phyloP scores from a whole-genome alignment of 2,888 invertebrate genomes.

The Acanthoscelides obtectus region DNA sequence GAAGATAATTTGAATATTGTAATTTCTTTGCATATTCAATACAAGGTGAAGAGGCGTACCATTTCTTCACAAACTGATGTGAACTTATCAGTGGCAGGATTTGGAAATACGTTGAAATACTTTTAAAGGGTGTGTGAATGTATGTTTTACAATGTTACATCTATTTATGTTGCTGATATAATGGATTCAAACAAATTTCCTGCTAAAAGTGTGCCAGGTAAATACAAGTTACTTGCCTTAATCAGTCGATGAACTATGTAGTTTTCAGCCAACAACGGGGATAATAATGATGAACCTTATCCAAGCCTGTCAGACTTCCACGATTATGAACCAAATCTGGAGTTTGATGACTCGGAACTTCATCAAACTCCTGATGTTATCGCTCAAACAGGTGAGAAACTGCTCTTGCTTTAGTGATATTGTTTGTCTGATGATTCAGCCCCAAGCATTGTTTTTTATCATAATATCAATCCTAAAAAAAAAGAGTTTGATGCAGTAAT shows the following conservation, averaged over 20 bases:
- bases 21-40: background rate
- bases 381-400: constrained; percentile 61
- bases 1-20: background rate
- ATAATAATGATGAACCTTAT: constrained; percentile 61
- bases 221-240: background rate
- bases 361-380: constrained; percentile 57
- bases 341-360: constrained; percentile 93
- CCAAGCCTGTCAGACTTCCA: constrained; percentile 87
- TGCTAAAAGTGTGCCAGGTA: constrained; percentile 22
- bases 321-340: constrained; percentile 92
- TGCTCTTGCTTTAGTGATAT: background rate
- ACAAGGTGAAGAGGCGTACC: background rate
- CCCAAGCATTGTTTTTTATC: no score
- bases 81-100: background rate
- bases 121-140: background rate
- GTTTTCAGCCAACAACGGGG: constrained; percentile 24
- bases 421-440: no score
- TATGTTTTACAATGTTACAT: background rate
- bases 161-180: constrained; percentile 1
- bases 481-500: no score
- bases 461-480: no score
- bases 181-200: constrained; percentile 22
- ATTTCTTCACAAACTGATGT: background rate
- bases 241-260: constrained; percentile 4
- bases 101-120: background rate